Percentiles rank a stretch among this genome's conserved stretches.
Conservation (phyloP, 2,797 vertebrate genomes). For the Acanthornis magna region DNA sequence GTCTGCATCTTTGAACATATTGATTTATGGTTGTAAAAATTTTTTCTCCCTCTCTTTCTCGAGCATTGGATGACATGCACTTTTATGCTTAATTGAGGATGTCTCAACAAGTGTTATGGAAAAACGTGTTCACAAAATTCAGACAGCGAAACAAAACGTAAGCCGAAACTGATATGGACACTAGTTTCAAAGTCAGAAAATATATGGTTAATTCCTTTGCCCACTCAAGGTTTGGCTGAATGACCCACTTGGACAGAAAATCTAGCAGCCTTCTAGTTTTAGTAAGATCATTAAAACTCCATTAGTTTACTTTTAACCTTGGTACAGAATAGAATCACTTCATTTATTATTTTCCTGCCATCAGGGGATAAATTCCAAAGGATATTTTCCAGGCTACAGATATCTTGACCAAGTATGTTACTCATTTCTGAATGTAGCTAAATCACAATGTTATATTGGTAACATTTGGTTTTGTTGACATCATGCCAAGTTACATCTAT, state of each 20-base stretch:
- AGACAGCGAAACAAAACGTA: background rate
- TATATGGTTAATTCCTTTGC: background rate
- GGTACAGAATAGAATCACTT: background rate
- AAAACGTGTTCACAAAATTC: background rate
- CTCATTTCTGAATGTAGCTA: background rate
- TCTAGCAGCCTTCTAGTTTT: background rate
- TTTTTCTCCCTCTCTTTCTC: background rate
- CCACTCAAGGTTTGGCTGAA: background rate
- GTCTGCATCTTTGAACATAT: background rate
- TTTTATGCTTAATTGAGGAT: background rate
- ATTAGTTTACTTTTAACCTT: slow-evolving; percentile 19
- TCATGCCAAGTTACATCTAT: background rate
- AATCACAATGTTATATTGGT: background rate
- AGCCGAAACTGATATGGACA: background rate
- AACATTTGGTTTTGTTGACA: background rate
- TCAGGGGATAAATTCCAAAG: background rate
- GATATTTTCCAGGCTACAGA: background rate
- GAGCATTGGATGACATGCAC: background rate
- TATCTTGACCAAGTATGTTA: background rate
- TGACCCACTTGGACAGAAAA: background rate
- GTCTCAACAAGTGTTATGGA: background rate
- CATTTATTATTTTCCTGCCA: background rate
- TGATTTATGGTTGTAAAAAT: background rate
- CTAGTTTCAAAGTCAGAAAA: background rate
- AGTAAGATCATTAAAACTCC: background rate